Conservation (phyloP, 2,113 vertebrate species). For the Aplodontia rufa region DNA sequence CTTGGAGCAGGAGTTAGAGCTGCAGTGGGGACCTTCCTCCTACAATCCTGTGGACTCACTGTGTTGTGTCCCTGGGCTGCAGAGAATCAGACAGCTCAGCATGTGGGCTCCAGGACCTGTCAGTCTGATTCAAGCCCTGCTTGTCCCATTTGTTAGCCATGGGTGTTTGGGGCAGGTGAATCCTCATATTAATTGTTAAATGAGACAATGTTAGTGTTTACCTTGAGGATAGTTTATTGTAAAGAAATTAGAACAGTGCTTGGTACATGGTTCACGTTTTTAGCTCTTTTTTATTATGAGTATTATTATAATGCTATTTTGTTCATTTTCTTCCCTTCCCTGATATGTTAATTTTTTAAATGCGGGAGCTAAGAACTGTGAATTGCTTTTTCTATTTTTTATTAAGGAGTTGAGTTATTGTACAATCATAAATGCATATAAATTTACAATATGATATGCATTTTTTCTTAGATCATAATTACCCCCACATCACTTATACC, state of each 20-base stretch:
- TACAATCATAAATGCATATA: no score
- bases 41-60: rapidly evolving
- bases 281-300: not conserved
- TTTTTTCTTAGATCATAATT: no score
- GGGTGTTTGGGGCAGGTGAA: not conserved
- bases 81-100: not conserved
- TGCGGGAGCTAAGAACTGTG: no score
- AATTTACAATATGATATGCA: no score
- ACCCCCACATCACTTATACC: no score
- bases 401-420: no score
- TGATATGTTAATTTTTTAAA: no score
- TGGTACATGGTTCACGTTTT: not conserved
- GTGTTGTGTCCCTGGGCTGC: not conserved
- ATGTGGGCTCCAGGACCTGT: not conserved
- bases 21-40: not conserved
- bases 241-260: not conserved
- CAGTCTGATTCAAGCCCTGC: not conserved
- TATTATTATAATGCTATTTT: not conserved
- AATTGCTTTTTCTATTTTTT: no score
- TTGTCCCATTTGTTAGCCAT: rapidly evolving
- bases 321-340: not conserved
- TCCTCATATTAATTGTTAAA: not conserved
- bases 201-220: not conserved
- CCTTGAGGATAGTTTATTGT: not conserved
- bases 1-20: not conserved